Conservation (phyloP, 2,888 invertebrate genomes). For the Dilophus febrilis region DNA sequence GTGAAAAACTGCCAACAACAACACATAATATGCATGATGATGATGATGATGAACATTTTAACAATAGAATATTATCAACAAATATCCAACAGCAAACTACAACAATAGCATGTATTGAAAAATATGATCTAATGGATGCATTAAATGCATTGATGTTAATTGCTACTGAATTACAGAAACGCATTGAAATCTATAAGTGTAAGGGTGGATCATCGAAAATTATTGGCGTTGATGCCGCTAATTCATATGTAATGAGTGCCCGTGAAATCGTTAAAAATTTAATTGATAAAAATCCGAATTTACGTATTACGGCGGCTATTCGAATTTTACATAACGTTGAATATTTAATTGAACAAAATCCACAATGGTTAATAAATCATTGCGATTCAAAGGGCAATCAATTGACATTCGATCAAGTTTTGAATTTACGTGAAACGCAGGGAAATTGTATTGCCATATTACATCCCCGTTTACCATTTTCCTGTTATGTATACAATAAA, state of each 20-base stretch:
- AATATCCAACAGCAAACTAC: slow-evolving; percentile 15
- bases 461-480: slow-evolving; percentile 24
- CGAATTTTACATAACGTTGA: slow-evolving; percentile 46
- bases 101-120: slow-evolving; percentile 41
- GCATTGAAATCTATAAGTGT: slow-evolving; percentile 29
- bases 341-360: slow-evolving; percentile 50
- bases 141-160: slow-evolving; percentile 45
- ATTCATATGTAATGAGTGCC: slow-evolving; percentile 42
- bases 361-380: slow-evolving; percentile 53
- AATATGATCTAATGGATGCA: slow-evolving; percentile 42
- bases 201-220: slow-evolving; percentile 19
- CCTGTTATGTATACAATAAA: slow-evolving; percentile 24
- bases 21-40: no score
- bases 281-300: slow-evolving; percentile 27
- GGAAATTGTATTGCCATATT: slow-evolving; percentile 19
- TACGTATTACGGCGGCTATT: slow-evolving; percentile 31
- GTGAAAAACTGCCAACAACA: slow-evolving; percentile 12
- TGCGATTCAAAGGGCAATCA: slow-evolving; percentile 31
- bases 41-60: slow-evolving; percentile 31
- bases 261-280: slow-evolving; percentile 41
- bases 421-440: slow-evolving; percentile 18
- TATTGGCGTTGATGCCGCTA: no score
- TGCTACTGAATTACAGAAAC: slow-evolving; percentile 42
- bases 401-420: slow-evolving; percentile 32
- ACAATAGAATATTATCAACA: no score